A percentile compares a stretch with the other conserved stretches of the same genome.
Conservation (phyloP, 2,797 vertebrate species). For the Nasua narica region DNA sequence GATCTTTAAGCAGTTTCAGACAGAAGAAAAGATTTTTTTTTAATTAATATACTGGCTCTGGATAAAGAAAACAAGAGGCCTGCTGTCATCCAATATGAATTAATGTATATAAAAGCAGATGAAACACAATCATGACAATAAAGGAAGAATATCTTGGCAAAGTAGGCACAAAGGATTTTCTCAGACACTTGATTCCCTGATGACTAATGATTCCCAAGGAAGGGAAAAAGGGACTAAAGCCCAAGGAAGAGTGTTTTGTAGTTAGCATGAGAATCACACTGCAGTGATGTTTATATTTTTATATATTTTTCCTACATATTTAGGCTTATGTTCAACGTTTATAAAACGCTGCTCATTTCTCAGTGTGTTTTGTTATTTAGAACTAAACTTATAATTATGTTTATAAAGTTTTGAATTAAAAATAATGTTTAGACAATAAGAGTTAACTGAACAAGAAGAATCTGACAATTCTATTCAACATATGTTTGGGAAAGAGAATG, state of each 20-base stretch:
- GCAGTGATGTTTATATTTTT: not conserved
- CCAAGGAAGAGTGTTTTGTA: not conserved
- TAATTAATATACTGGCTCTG: not conserved
- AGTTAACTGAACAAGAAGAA: not conserved
- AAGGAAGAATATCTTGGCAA: not conserved
- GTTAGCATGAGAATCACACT: not conserved
- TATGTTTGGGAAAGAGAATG: not conserved
- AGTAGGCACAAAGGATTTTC: not conserved
- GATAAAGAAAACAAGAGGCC: not conserved
- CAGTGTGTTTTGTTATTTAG: not conserved
- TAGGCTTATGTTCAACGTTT: not conserved
- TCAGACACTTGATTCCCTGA: not conserved
- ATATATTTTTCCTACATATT: not conserved
- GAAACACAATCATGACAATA: not conserved
- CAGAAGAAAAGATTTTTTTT: not conserved
- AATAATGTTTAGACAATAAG: not conserved
- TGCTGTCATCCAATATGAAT: not conserved
- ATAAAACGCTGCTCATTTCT: not conserved
- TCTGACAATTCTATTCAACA: not conserved
- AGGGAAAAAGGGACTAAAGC: no score
- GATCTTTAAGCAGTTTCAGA: not conserved
- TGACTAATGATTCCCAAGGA: not conserved
- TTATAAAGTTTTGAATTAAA: not conserved
- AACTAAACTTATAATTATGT: not conserved
- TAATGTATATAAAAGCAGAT: not conserved